Evolutionary conservation across 2,888 invertebrate genomes (phyloP).

Genomic region (Carabus problematicus): DNA sequence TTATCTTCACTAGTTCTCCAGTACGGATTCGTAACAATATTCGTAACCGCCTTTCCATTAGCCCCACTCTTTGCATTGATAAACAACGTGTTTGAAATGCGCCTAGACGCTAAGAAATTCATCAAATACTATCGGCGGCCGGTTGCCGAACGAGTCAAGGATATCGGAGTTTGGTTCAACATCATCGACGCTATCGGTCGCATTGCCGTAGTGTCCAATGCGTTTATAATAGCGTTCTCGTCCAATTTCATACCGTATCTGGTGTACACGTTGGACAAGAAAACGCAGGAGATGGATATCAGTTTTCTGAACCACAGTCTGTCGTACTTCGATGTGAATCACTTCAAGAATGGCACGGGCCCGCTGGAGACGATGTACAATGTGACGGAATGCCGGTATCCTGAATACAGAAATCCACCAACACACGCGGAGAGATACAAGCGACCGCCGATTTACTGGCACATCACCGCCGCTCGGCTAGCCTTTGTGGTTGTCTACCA

Average conservation of each 20-base stretch:
- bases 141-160: constrained; percentile 73
- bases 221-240: constrained; percentile 80
- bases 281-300: constrained; percentile 56
- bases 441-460: constrained; percentile 75
- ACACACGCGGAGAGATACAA: constrained; percentile 63
- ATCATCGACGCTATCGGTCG: constrained; percentile 78
- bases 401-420: constrained; percentile 72
- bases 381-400: constrained; percentile 65
- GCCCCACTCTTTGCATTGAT: constrained; percentile 83
- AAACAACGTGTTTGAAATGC: constrained; percentile 84
- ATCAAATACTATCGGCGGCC: constrained; percentile 76
- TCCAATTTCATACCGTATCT: constrained; percentile 82
- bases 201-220: constrained; percentile 80
- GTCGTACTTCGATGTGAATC: constrained; percentile 69
- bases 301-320: constrained; percentile 76
- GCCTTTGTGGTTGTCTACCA: constrained; percentile 81
- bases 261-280: constrained; percentile 65
- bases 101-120: constrained; percentile 83
- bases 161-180: constrained; percentile 81
- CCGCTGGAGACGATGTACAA: constrained; percentile 52
- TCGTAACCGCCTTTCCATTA: constrained; percentile 85
- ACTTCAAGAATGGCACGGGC: constrained; percentile 62
- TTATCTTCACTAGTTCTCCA: constrained; percentile 69
- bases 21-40: constrained; percentile 86
- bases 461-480: constrained; percentile 73